Evolutionary conservation across 2,888 invertebrate species (phyloP), one percentile per base, ranked within the genome.

Genomic region (Zygogramma bicolorata): DNA sequence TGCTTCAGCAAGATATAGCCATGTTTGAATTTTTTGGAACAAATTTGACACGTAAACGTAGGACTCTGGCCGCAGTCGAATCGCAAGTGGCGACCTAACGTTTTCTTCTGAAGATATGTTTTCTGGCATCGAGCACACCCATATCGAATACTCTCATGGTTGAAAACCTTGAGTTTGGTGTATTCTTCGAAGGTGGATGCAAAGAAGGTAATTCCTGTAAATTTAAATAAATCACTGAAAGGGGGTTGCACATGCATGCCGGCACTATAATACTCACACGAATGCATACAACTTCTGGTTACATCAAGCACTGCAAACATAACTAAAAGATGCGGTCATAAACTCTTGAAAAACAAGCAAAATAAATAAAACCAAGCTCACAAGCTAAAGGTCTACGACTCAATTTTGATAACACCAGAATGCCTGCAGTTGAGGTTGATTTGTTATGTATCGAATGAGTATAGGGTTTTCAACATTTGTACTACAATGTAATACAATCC

Each of bases 51-150:
- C 2, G 80, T 78, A 77, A 86, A 86, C 4, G 85, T 83, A 0
- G 86, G 86, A 65, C 79, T 83, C 70, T 85, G 84, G 0, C 88
- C 88, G 76, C 89, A 89, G 80, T 89, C 89, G 77, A 88, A 87
- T 53, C 87, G 84, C 68, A 86, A 83, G 80, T 89, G 89, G 34
- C 88, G 81, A 1, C 86, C 86, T 46, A 86, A 77, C 2, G 85
- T 86, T 79, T 86, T 85, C 84, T 86, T 85, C 77, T 86, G 86
- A 42, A 84, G 81, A 70, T 87, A 87, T 4, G 84, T 85, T 79
- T 84, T 85, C 46, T 81, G 80, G 80, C 87, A 87, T 67, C 79
- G 81, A 25, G 80, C 75, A 72, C 87, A 87, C 20, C 82, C 84
- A 76, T 86, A 86, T 63, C 85, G 81, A 22, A 85, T 83, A 38